Conservation (phyloP, 37 sponge, comb jelly and placozoan genomes). For the Chondrilla cf. caribensis region DNA sequence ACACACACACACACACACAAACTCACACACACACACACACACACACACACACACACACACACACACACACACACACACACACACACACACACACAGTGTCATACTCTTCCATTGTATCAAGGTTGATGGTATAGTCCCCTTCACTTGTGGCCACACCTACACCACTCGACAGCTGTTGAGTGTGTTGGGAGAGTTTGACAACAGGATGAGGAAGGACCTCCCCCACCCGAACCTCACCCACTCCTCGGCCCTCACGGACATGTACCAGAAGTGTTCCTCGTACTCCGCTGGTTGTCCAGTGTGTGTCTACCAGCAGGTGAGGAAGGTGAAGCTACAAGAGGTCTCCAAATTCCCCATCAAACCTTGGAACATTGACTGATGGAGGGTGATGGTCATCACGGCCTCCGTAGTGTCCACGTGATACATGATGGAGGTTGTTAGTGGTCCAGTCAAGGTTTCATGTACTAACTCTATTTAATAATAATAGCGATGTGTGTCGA, state of each 20-base stretch:
- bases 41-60: background rate
- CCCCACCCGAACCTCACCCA: background rate
- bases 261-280: background rate
- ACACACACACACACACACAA: too few relatives aligned
- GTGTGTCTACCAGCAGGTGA: constrained; percentile 61
- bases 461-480: too few relatives aligned
- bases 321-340: constrained; percentile 50
- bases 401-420: too few relatives aligned
- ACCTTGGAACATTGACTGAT: constrained; percentile 48
- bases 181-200: constrained; percentile 48
- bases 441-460: too few relatives aligned
- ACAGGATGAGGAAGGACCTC: constrained; percentile 31
- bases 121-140: constrained; percentile 34
- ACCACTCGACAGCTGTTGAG: constrained; percentile 36
- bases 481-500: too few relatives aligned
- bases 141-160: constrained; percentile 67
- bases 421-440: too few relatives aligned
- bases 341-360: constrained; percentile 46
- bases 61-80: background rate
- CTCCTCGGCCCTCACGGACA: too few relatives aligned
- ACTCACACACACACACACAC: background rate
- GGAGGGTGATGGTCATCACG: too few relatives aligned
- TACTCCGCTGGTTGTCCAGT: constrained; percentile 54
- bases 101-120: background rate
- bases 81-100: background rate